Evolutionary conservation across 2,797 vertebrate genomes (phyloP), one percentile per base, ranked within the genome.

Genomic region (Rhinatrema bivittatum): DNA sequence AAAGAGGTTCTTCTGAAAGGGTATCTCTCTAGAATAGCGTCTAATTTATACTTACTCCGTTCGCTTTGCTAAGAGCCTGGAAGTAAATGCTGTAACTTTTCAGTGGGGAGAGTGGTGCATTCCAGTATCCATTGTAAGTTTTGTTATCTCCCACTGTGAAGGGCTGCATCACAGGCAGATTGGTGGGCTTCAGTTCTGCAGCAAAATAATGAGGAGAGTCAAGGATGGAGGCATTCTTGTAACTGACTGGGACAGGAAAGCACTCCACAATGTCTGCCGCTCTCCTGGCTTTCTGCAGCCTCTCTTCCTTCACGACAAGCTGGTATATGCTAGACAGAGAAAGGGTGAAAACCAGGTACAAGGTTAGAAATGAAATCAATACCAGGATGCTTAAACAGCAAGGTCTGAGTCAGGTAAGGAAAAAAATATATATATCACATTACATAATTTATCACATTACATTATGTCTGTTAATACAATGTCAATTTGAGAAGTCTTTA

Each of bases 31-130:
- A 10, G 21, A 22, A 22, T 22, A 22, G 22, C 22, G 22, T 10
- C 18, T 18, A 18, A 21, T 22, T 5, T 10, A 4, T 22, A 10
- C 22, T 91, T 76, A 98, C 94, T 82, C 92, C 92, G 9, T 94
- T 94, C 55, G 94, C 91, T 78, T 87, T 85, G 78, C 94, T 97
- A 47, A 93, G 81, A 48, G 94, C 94, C 77, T 98, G 94, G 70
- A 90, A 97, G 68, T 93, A 97, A 68, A 98, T 95, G 75, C 90
- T 94, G 81, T 98, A 98, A 82, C 94, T 98, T 74, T 97, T 98
- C 60, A 90, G 61, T 1, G 93, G 91, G 4, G 92, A 94, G 13
- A 97, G 85, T 0, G 94, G 94, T n/a, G 92, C 89, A 3, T 97
- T 97, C 92, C 91, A 94, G 76, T 90, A 97, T 34, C 94, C 93